Evolutionary conservation across 1,140 invertebrate species (phyloP).

Genomic region (Yoshiicerus persimilis): DNA sequence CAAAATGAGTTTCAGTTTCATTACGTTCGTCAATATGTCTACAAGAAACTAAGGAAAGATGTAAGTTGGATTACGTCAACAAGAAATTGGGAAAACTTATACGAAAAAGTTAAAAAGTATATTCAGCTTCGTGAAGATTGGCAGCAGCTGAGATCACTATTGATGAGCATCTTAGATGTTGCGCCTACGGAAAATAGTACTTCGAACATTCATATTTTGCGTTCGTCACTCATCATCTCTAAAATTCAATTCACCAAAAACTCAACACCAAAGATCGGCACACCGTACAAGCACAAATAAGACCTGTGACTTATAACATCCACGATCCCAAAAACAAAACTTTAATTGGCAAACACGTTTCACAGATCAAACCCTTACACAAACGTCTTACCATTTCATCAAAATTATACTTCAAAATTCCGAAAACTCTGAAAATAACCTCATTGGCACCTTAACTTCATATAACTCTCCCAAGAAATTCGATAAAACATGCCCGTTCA

Average conservation of each 20-base stretch:
- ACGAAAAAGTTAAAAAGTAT: slow-evolving; percentile 16
- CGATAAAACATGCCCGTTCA: too few species aligned
- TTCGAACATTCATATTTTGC: neutral
- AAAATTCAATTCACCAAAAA: neutral
- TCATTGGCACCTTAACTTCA: too few species aligned
- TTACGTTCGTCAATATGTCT: neutral
- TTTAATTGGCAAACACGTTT: too few species aligned
- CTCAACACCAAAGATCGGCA: neutral
- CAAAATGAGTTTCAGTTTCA: slow-evolving; percentile 27
- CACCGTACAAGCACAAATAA: too few species aligned
- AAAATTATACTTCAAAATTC: too few species aligned
- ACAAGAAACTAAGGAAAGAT: slow-evolving; percentile 7
- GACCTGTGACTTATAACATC: too few species aligned
- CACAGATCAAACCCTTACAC: too few species aligned
- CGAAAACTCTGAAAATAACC: too few species aligned
- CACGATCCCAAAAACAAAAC: too few species aligned
- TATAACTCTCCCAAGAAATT: too few species aligned
- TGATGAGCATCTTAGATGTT: neutral
- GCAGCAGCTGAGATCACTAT: neutral
- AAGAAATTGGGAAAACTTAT: slow-evolving; percentile 16
- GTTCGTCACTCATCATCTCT: neutral
- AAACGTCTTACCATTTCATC: too few species aligned
- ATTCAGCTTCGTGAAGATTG: slow-evolving; percentile 14
- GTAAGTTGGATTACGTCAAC: neutral
- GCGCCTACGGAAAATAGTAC: neutral